Evolutionary conservation across 1,140 invertebrate species (phyloP), one percentile per base, ranked within the genome.

Genomic region (Aphaenogaster ashmeadi): DNA sequence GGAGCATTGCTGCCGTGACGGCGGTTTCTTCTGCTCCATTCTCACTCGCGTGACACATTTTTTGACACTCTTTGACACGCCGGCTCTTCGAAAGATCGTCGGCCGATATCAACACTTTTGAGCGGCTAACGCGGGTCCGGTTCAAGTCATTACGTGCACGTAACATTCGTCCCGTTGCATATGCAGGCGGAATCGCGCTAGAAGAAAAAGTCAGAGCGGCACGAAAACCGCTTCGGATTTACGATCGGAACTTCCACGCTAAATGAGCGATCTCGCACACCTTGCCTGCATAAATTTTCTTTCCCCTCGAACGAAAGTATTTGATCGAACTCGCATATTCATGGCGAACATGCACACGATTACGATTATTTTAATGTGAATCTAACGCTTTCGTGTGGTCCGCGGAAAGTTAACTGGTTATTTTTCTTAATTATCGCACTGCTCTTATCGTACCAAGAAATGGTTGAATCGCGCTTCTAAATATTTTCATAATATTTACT

Each of bases 31-130:
- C 21, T 13, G 62, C 84, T 66, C 50, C 66, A 56, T 84, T 67
- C 64, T 60, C 77, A 79, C 41, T 91, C 84, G 89, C 89, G 87
- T 91, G 90, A 91, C 89, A 91, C 78, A 91, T 64, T 91, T 91
- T 91, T 91, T 78, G 84, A 77, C 89, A 58, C 66, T 83, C 84
- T 90, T 90, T 86, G 89, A 88, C 89, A 81, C 71, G 56, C 44
- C 54, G 66, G 78, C 90, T 88, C 90, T 89, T 87, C 84, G 75
- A 79, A 75, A 91, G 89, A 91, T 91, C 78, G 52, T 69, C 66
- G 52, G 60, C 72, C 80, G 90, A 91, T 91, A 91, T 88, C 89
- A 86, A 86, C 90, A 86, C 90, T 90, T 78, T 69, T 69, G 41
- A 74, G 13, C 56, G 52, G n/a, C 44, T 71, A 21, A 75, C 52